phyloP scores from a whole-genome alignment of 2,888 invertebrate species.

The Cyclophora punctaria region DNA sequence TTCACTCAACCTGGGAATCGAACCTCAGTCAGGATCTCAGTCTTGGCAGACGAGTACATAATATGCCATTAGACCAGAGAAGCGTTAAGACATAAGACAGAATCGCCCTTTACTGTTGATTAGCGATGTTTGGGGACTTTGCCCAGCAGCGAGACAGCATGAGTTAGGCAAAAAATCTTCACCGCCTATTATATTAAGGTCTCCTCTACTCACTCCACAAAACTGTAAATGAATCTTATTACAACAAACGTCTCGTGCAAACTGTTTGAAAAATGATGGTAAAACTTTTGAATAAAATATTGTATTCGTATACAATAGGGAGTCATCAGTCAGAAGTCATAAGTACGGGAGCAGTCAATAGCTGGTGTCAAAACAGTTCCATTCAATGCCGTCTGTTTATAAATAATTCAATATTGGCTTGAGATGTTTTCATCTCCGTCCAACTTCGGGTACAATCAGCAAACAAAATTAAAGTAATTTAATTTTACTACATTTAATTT shows the following conservation, averaged over 20 bases:
- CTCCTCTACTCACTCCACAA: too few species aligned
- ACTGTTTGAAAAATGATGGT: conserved; percentile 28
- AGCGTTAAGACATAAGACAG: too few species aligned
- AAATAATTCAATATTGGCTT: conserved; percentile 64
- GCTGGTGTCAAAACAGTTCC: conserved; percentile 59
- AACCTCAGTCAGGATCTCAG: too few species aligned
- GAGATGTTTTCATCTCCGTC: conserved; percentile 34
- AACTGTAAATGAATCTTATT: too few species aligned
- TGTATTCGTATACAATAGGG: conserved; percentile 41
- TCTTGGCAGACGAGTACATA: too few species aligned
- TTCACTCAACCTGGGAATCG: too few species aligned
- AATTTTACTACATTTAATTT: conserved; percentile 2
- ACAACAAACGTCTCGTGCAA: conserved; percentile 1
- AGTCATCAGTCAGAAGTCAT: conserved; percentile 63
- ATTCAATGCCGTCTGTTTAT: conserved; percentile 59
- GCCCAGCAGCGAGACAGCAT: too few species aligned
- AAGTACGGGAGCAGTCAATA: conserved; percentile 64
- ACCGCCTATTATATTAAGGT: too few species aligned
- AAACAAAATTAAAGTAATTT: conserved; percentile 13
- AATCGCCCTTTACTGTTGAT: too few species aligned
- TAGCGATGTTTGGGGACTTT: too few species aligned
- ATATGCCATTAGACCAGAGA: too few species aligned
- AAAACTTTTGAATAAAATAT: conserved; percentile 25
- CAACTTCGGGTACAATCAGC: conserved; percentile 21
- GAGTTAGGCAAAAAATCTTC: too few species aligned